A percentile compares a stretch with the other conserved stretches of the same genome.
phyloP scores from a whole-genome alignment of 2,888 invertebrate species.

The Parascotia fuliginaria region DNA sequence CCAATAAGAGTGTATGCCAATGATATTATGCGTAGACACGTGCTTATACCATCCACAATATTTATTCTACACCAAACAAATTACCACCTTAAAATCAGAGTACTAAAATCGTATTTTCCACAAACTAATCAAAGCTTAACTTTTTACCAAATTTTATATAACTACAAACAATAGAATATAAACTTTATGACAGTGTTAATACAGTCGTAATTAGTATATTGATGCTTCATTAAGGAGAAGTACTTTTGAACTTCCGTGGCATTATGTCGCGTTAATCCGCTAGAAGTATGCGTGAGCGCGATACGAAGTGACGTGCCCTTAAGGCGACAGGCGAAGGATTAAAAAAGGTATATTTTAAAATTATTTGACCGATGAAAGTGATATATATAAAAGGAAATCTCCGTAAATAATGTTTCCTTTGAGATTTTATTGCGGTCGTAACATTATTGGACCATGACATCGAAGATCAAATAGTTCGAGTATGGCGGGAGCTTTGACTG shows the following conservation, averaged over 20 bases:
- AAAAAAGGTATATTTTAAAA: slow-evolving; percentile 51
- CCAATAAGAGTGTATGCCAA: slow-evolving; percentile 71
- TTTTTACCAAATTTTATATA: slow-evolving; percentile 39
- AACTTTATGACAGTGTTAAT: slow-evolving; percentile 45
- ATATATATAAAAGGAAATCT: slow-evolving; percentile 32
- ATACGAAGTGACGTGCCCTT: slow-evolving; percentile 56
- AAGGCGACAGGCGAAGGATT: slow-evolving; percentile 63
- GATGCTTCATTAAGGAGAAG: slow-evolving; percentile 65
- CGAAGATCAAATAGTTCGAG: slow-evolving; percentile 16
- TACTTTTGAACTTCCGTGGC: slow-evolving; percentile 62
- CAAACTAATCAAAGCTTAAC: slow-evolving; percentile 19
- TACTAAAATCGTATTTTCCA: slow-evolving; percentile 31
- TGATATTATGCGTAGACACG: slow-evolving; percentile 83
- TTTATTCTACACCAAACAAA: slow-evolving; percentile 32
- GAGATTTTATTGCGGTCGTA: slow-evolving; percentile 7
- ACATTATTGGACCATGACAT: slow-evolving; percentile 17
- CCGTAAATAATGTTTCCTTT: slow-evolving; percentile 26
- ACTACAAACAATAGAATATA: slow-evolving; percentile 31
- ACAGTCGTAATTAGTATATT: slow-evolving; percentile 59
- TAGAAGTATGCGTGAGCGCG: slow-evolving; percentile 69
- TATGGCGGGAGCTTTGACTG: slow-evolving; percentile 7
- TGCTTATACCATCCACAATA: slow-evolving; percentile 56
- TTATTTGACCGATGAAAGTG: slow-evolving; percentile 62
- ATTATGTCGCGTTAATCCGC: slow-evolving; percentile 74
- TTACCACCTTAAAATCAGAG: slow-evolving; percentile 22